Evolutionary conservation across 2,113 vertebrate species (phyloP).

Genomic region (Aptenodytes forsteri): DNA sequence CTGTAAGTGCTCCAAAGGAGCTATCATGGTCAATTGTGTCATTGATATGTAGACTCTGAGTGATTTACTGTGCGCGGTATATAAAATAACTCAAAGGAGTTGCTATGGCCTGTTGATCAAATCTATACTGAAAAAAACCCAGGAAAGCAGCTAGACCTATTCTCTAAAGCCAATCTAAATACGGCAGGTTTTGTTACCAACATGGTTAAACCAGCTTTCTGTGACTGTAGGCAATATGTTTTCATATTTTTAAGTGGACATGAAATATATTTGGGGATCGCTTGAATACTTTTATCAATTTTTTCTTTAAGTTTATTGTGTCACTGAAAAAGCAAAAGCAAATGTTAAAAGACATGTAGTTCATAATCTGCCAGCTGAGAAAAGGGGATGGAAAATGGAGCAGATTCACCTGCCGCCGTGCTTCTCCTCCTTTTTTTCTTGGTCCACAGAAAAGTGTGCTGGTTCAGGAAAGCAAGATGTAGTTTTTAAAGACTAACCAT

Average conservation of each 20-base stretch:
- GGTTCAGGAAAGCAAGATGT: not conserved
- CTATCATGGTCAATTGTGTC: slow-evolving; percentile 3
- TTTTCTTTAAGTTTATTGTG: not conserved
- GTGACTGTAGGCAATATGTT: not conserved
- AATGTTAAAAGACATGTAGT: not conserved
- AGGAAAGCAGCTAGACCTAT: not conserved
- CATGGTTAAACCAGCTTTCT: not conserved
- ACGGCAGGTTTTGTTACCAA: not conserved
- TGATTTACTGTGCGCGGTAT: not conserved
- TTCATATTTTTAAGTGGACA: not conserved
- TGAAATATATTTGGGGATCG: not conserved
- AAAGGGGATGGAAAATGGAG: not conserved
- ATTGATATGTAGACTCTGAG: not conserved
- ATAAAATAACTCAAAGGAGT: not conserved
- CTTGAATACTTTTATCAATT: not conserved
- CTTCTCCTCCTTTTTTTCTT: not conserved
- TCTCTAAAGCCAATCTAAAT: not conserved
- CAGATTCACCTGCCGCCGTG: not conserved
- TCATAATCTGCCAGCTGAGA: not conserved
- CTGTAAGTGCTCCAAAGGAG: slow-evolving; percentile 14
- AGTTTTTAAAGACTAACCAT: not conserved
- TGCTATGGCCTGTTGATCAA: not conserved
- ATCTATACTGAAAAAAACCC: not conserved
- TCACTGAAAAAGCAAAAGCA: not conserved
- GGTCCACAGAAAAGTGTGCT: not conserved